Evolutionary conservation across 2,797 vertebrate species (phyloP).

Genomic region (Sylvia borin): DNA sequence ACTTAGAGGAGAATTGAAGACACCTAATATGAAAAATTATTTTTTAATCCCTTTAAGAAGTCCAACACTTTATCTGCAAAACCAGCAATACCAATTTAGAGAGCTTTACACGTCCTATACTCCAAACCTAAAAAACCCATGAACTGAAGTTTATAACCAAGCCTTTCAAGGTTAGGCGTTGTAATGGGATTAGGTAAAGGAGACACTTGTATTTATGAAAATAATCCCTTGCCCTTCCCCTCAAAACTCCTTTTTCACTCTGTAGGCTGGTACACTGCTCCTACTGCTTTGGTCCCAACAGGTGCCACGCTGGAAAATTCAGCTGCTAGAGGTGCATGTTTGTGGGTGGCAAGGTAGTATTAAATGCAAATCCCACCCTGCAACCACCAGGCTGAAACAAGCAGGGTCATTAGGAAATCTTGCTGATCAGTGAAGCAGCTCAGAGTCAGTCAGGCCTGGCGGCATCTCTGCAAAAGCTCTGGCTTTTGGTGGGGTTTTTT

Average conservation of each 20-base stretch:
- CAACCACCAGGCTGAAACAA: not conserved
- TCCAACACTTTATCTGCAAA: not conserved
- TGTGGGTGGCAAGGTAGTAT: rapidly evolving
- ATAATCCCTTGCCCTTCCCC: not conserved
- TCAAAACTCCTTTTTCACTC: not conserved
- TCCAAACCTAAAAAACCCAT: rapidly evolving
- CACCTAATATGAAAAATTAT: not conserved
- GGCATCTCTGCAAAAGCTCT: not conserved
- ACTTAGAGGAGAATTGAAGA: slow-evolving; percentile 7
- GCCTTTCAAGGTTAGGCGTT: not conserved
- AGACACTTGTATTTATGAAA: not conserved
- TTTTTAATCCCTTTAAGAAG: slow-evolving; percentile 25
- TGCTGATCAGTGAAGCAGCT: not conserved
- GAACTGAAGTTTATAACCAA: not conserved
- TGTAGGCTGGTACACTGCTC: not conserved
- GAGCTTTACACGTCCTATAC: not conserved
- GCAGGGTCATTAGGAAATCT: not conserved
- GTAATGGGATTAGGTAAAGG: not conserved
- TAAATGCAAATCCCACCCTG: not conserved
- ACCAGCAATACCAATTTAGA: not conserved
- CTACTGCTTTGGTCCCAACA: not conserved
- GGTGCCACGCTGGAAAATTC: not conserved
- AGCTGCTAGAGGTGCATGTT: rapidly evolving
- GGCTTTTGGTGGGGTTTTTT: not conserved
- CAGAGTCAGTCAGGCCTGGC: rapidly evolving